Base-by-base conservation (phyloP, 2,888 invertebrate species). In the Stenichneumon culpator region DNA sequence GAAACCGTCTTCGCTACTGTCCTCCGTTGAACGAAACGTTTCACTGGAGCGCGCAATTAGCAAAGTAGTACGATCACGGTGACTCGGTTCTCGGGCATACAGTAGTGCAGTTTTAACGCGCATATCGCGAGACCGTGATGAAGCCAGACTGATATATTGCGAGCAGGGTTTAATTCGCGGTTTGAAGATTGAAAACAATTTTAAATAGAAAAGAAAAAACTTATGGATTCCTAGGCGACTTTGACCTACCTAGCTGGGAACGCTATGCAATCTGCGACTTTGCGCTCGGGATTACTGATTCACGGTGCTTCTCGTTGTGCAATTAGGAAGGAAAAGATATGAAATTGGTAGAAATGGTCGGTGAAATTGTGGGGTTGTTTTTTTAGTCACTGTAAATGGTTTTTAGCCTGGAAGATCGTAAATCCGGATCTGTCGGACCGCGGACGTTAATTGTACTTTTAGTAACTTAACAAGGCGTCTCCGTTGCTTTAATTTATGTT, bases 41-140 rank as follows among this genome's bases (percentile, higher is more conserved):
- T 84, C 77, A 60, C 70, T 67, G 69, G 50, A 57, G 57, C 39
- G 57, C 39, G 75, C 67, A 80, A 84, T 84, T 80, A 84, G 57
- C 60, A 60, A 84, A 84, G 72, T 77, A 77, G 80, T 80, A 80
- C 80, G 72, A 84, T 84, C 57, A 77, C 75, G 11, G 60, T 84
- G 83, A 84, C 77, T 72, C 50, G 52, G 60, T 70, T 72, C 65
- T 57, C 25, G 25, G 16, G 44, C 47, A 80, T 79, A 47, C 63
- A n/a, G 60, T 22, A 57, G 32, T 36, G 16, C 54, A 60, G 52
- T 50, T 22, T 19, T 73, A 70, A 70, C 52, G 36, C 67, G 57
- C 67, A 69, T 80, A 72, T 80, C 80, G 72, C 77, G 80, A 70
- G 54, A 57, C 44, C 25, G 36, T 80, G 73, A 77, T 73, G 72